Evolutionary conservation across 2,113 vertebrate genomes (phyloP).

Genomic region (Ophiodon elongatus): DNA sequence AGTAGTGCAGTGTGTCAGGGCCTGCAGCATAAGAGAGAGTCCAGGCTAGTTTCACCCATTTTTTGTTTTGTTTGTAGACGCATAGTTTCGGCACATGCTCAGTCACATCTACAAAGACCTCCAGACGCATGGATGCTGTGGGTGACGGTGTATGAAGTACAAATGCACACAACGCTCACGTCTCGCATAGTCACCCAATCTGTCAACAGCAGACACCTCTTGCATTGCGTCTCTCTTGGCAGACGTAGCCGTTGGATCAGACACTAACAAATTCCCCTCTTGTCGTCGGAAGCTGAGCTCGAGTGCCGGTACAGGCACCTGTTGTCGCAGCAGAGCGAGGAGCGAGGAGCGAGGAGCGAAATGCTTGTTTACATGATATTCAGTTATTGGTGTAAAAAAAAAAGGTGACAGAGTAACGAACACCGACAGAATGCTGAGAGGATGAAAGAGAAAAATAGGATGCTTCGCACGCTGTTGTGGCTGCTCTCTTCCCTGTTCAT

Average conservation of each 20-base stretch:
- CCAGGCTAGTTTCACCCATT: conserved; percentile 32
- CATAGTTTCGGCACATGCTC: conserved; percentile 35
- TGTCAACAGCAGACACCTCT: conserved; percentile 61
- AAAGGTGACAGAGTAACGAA: conserved; percentile 16
- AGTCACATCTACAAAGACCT: conserved; percentile 29
- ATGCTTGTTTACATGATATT: conserved; percentile 36
- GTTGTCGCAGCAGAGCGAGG: conserved; percentile 48
- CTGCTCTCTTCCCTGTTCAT: background rate
- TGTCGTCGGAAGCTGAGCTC: conserved; percentile 39
- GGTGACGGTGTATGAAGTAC: conserved; percentile 13
- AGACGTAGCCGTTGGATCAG: conserved; percentile 66
- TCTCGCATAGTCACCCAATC: conserved; percentile 57
- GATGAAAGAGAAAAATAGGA: background rate
- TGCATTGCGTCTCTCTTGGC: conserved; percentile 55
- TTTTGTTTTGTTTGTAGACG: background rate
- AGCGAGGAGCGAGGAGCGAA: conserved; percentile 17
- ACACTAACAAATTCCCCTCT: conserved; percentile 63
- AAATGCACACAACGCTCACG: background rate
- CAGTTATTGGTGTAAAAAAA: conserved; percentile 19
- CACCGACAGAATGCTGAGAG: background rate
- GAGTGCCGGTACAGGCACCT: conserved; percentile 49
- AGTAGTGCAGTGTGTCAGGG: conserved; percentile 69
- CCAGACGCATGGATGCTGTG: background rate
- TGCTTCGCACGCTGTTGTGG: background rate
- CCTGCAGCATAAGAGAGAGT: conserved; percentile 46